A percentile compares a stretch with the other conserved stretches of the same genome.
These are phyloP conservation scores for Cyanoderma ruficeps DNA, from an alignment of 2,113 vertebrate genomes.

Conservation along the genomic window DNA sequence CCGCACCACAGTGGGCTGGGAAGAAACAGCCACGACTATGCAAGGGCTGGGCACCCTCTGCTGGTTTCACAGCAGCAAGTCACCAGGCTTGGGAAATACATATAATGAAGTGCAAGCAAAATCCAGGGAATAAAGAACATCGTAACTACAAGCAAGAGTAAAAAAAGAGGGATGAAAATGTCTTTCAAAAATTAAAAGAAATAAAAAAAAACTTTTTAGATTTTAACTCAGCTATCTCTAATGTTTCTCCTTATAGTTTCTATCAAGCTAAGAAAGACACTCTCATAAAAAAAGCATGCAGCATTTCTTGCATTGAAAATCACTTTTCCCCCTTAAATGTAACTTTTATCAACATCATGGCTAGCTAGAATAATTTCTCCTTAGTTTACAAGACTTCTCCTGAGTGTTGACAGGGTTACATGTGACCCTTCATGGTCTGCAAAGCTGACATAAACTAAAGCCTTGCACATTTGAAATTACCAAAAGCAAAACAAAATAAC, in stretches of 20 bases:
- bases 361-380: background rate
- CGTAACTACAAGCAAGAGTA: background rate
- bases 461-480: background rate
- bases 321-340: background rate
- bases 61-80: slow-evolving; percentile 6
- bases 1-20: background rate
- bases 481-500: background rate
- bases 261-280: background rate
- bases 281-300: background rate
- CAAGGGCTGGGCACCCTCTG: slow-evolving; percentile 24
- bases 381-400: background rate
- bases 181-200: background rate
- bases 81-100: background rate
- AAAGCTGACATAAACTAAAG: background rate
- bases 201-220: background rate
- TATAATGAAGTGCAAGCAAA: background rate
- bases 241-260: background rate
- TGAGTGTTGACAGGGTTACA: background rate
- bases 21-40: background rate
- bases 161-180: background rate
- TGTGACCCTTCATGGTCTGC: background rate
- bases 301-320: background rate
- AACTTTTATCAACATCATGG: background rate
- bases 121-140: background rate
- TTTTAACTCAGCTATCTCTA: background rate